These are phyloP conservation scores for Drosophila nigrodunni DNA, from an alignment of 1,140 invertebrate species.

Conservation along the genomic window DNA sequence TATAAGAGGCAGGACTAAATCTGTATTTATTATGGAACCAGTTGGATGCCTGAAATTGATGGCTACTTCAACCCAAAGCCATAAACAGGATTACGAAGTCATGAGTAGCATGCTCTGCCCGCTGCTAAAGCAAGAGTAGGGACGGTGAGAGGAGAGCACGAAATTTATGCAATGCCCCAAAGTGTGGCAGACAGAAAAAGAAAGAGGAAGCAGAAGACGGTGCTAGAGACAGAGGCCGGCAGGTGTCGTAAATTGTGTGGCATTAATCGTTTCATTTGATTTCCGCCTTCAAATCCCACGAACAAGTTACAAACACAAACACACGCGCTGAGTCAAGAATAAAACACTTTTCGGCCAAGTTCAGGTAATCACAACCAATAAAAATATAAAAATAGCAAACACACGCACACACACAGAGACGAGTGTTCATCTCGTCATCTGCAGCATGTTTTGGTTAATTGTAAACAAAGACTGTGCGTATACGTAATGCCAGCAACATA, in stretches of 20 bases:
- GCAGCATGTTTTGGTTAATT: constrained; percentile 23
- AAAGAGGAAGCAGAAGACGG: not conserved
- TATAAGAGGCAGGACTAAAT: not conserved
- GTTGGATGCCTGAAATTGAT: constrained; percentile 25
- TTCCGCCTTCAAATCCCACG: constrained; percentile 1
- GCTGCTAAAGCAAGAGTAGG: not conserved
- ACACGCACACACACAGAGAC: constrained; percentile 42
- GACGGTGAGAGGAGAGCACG: not conserved
- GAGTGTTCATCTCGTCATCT: not conserved
- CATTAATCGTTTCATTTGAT: constrained; percentile 48
- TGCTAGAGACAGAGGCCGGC: not conserved
- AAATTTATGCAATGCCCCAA: constrained; percentile 29
- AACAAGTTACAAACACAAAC: not conserved
- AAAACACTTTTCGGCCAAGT: constrained; percentile 46
- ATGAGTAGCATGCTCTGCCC: constrained; percentile 2
- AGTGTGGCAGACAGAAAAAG: constrained; percentile 22
- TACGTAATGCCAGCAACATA: constrained; percentile 58
- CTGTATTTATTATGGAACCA: constrained; percentile 8
- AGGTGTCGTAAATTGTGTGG: constrained; percentile 42
- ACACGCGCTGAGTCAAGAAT: constrained; percentile 19
- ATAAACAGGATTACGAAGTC: constrained; percentile 33
- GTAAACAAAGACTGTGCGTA: constrained; percentile 33
- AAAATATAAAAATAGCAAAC: constrained; percentile 45
- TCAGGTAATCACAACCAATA: constrained; percentile 62
- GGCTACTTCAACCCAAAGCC: not conserved